phyloP scores from a whole-genome alignment of 2,888 invertebrate genomes.

The Yponomeuta evonymella region DNA sequence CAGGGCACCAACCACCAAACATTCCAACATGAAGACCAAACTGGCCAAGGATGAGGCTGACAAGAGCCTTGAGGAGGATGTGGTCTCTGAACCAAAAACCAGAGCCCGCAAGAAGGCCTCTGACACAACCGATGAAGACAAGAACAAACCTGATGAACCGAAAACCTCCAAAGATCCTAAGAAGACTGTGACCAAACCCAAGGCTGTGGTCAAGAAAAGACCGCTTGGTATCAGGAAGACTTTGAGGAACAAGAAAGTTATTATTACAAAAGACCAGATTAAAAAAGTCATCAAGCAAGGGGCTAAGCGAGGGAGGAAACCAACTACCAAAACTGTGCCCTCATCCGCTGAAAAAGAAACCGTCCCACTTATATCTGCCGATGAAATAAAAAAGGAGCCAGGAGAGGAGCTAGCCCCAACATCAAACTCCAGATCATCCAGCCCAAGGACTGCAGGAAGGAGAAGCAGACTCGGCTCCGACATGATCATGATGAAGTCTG shows the following conservation, averaged over 20 bases:
- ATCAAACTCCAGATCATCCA: conserved; percentile 64
- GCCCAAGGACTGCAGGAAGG: conserved; percentile 63
- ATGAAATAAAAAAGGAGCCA: conserved; percentile 68
- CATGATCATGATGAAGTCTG: conserved; percentile 65
- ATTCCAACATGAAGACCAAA: conserved; percentile 75
- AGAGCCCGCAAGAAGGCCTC: conserved; percentile 68
- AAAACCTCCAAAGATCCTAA: conserved; percentile 64
- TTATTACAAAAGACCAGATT: conserved; percentile 48
- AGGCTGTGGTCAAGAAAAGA: conserved; percentile 59
- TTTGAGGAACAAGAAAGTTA: conserved; percentile 59
- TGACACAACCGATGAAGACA: conserved; percentile 57
- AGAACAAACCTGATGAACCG: conserved; percentile 57
- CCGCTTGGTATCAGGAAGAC: conserved; percentile 67
- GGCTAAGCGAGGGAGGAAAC: conserved; percentile 52
- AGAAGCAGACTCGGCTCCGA: conserved; percentile 65
- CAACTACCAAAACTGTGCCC: conserved; percentile 48
- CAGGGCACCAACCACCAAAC: conserved; percentile 61
- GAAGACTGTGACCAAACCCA: conserved; percentile 55
- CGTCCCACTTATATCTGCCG: conserved; percentile 55
- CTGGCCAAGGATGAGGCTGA: conserved; percentile 65
- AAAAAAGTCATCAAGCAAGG: conserved; percentile 55
- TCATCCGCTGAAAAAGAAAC: conserved; percentile 54
- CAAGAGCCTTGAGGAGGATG: conserved; percentile 64
- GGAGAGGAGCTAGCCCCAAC: conserved; percentile 51
- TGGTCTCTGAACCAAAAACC: conserved; percentile 63